Percentiles rank a stretch among this genome's conserved stretches.
These are phyloP conservation scores for Bellardia bayeri DNA, from an alignment of 2,888 invertebrate genomes.

Conservation along the genomic window DNA sequence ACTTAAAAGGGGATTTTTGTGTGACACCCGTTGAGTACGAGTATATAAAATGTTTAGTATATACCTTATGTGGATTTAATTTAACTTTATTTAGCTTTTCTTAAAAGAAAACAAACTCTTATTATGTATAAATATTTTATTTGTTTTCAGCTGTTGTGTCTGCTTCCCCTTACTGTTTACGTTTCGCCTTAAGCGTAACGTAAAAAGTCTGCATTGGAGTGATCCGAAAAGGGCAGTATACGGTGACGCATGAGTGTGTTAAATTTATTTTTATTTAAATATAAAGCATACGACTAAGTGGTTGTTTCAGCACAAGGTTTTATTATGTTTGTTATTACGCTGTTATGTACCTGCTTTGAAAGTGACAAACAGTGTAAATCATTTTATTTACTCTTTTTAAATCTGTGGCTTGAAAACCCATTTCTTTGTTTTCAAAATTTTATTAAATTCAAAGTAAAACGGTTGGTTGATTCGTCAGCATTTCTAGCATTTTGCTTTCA, in stretches of 20 bases:
- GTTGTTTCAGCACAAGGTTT: background rate
- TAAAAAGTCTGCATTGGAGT: background rate
- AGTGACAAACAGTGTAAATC: no score
- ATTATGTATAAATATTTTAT: constrained; percentile 23
- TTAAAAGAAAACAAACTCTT: constrained; percentile 2
- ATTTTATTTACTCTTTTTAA: no score
- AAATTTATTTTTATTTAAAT: background rate
- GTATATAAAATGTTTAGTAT: constrained; percentile 8
- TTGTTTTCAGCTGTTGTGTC: constrained; percentile 12
- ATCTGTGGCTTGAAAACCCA: background rate
- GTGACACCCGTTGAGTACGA: constrained; percentile 18
- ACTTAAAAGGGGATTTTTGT: background rate
- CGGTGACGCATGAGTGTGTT: constrained; percentile 11
- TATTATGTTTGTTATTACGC: no score
- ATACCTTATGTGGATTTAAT: constrained; percentile 13
- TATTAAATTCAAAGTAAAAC: background rate
- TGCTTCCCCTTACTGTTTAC: background rate
- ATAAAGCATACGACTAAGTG: constrained; percentile 14
- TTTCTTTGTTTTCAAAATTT: background rate
- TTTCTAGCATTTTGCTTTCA: background rate
- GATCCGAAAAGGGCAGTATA: background rate
- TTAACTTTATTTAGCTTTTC: background rate
- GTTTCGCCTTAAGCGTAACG: background rate
- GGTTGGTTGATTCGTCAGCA: background rate
- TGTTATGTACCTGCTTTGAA: background rate